Conservation (phyloP, 2,113 vertebrate genomes). For the Hassar affinis region DNA sequence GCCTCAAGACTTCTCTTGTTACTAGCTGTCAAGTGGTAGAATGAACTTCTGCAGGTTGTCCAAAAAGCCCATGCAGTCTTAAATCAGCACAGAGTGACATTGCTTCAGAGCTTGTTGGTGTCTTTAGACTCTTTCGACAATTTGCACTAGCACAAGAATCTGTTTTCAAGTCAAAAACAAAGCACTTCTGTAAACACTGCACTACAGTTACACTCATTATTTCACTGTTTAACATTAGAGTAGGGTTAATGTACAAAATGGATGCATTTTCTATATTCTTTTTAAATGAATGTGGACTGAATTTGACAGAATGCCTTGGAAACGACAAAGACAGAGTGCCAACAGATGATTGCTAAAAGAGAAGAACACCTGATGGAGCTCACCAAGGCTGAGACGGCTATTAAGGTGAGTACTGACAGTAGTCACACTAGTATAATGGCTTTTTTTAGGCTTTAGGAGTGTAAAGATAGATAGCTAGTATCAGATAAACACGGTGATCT, state of each 20-base stretch:
- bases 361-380: constrained; percentile 12
- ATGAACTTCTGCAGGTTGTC: background rate
- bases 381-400: constrained; percentile 2
- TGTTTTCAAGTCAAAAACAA: background rate
- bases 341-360: background rate
- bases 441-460: background rate
- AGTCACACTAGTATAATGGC: background rate
- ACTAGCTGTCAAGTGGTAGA: background rate
- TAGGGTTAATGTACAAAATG: background rate
- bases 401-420: background rate
- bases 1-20: background rate
- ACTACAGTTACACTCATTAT: background rate
- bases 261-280: background rate
- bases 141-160: background rate
- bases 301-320: background rate
- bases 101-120: background rate
- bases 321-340: background rate
- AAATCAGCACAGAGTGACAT: background rate
- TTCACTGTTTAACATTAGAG: background rate
- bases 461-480: background rate
- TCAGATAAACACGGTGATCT: background rate
- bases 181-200: background rate
- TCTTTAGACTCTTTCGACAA: background rate
- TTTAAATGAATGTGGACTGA: background rate
- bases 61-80: background rate